Evolutionary conservation across 2,888 invertebrate genomes (phyloP).

Genomic region (Desoria tigrina): DNA sequence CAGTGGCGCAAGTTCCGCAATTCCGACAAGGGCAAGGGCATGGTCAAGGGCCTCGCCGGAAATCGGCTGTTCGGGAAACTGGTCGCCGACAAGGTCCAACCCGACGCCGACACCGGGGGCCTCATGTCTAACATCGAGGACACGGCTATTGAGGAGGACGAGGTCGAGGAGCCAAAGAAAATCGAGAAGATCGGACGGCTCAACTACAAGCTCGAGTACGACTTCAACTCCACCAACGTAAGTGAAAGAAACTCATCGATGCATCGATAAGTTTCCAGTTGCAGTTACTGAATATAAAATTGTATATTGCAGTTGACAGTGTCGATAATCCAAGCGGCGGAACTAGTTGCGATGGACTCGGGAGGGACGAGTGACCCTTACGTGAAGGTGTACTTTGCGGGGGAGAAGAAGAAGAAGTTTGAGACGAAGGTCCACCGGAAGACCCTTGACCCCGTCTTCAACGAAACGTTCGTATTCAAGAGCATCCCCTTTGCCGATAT

Average conservation of each 20-base stretch:
- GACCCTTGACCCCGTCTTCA: conserved; percentile 49
- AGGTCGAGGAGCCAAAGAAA: conserved; percentile 40
- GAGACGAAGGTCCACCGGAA: conserved; percentile 53
- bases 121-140: conserved; percentile 47
- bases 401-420: conserved; percentile 53
- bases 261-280: neutral
- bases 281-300: neutral
- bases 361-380: conserved; percentile 53
- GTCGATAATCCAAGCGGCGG: conserved; percentile 49
- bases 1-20: conserved; percentile 49
- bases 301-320: conserved; percentile 40
- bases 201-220: conserved; percentile 52
- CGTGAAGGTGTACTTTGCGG: conserved; percentile 49
- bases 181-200: conserved; percentile 49
- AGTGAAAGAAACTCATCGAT: conserved; percentile 18
- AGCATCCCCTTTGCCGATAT: conserved; percentile 52
- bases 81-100: conserved; percentile 47
- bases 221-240: conserved; percentile 52
- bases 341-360: conserved; percentile 51
- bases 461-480: conserved; percentile 52
- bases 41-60: conserved; percentile 46
- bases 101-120: conserved; percentile 40
- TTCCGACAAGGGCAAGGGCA: conserved; percentile 49
- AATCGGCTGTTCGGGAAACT: conserved; percentile 51
- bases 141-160: conserved; percentile 43